Conservation (phyloP, 2,113 vertebrate genomes). For the Leucosticte australis region DNA sequence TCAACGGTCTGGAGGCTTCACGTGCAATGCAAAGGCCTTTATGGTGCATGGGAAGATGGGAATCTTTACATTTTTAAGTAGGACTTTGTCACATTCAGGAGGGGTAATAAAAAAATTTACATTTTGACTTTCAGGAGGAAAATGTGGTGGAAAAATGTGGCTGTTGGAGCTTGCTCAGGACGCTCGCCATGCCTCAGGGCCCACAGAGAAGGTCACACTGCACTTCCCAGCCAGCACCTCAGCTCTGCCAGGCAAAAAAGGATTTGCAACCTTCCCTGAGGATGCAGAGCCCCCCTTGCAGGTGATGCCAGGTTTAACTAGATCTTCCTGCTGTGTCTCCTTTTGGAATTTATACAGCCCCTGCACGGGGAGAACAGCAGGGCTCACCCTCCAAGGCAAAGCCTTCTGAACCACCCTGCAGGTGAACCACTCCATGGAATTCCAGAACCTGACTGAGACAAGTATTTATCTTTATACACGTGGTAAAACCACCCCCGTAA, state of each 20-base stretch:
- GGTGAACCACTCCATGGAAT: fast-evolving
- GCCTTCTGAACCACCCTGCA: neutral
- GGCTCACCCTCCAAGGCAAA: neutral
- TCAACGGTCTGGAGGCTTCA: neutral
- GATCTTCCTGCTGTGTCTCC: neutral
- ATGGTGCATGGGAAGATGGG: neutral
- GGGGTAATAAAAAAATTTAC: constrained; percentile 37
- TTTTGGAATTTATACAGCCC: neutral
- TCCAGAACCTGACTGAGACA: fast-evolving
- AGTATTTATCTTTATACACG: fast-evolving
- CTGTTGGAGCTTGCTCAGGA: neutral
- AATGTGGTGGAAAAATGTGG: neutral
- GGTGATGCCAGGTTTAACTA: neutral
- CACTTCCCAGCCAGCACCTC: neutral
- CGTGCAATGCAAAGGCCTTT: neutral
- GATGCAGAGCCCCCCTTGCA: neutral
- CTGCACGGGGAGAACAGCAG: neutral
- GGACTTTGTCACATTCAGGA: constrained; percentile 22
- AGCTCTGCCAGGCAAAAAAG: neutral
- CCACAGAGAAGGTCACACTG: neutral
- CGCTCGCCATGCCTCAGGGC: neutral
- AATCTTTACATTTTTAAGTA: constrained; percentile 47
- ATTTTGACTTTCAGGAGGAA: constrained; percentile 42
- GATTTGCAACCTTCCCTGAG: neutral
- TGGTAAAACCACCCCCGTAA: fast-evolving